Percentiles rank a stretch among this genome's conserved stretches.
Evolutionary conservation across 1,140 invertebrate species (phyloP).

Genomic region (Myzus persicae): DNA sequence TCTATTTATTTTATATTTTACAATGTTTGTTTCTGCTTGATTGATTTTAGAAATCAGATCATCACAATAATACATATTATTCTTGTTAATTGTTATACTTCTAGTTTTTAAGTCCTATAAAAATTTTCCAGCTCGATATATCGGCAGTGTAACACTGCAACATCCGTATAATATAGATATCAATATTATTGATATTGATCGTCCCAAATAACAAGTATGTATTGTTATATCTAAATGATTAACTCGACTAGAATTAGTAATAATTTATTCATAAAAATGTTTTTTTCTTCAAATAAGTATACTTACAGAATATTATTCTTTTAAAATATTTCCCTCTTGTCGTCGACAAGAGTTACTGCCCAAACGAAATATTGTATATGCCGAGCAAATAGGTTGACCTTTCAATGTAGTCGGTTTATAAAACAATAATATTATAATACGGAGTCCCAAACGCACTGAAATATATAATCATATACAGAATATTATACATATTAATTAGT

Average conservation of each 20-base stretch:
- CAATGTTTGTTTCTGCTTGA: background rate
- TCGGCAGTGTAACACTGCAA: background rate
- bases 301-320: background rate
- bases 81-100: background rate
- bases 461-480: background rate
- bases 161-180: background rate
- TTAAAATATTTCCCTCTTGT: background rate
- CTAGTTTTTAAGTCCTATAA: background rate
- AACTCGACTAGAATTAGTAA: background rate
- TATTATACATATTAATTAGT: background rate
- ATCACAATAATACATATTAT: background rate
- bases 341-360: background rate
- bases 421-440: background rate
- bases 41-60: background rate
- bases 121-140: background rate
- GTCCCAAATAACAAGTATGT: background rate
- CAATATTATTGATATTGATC: background rate
- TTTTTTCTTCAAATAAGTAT: background rate
- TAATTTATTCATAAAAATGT: too few species aligned
- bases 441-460: background rate
- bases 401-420: background rate
- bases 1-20: background rate
- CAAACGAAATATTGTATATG: background rate
- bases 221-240: background rate
- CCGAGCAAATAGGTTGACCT: background rate